phyloP scores from a whole-genome alignment of 2,797 vertebrate genomes.

The Poecilia gillii region DNA sequence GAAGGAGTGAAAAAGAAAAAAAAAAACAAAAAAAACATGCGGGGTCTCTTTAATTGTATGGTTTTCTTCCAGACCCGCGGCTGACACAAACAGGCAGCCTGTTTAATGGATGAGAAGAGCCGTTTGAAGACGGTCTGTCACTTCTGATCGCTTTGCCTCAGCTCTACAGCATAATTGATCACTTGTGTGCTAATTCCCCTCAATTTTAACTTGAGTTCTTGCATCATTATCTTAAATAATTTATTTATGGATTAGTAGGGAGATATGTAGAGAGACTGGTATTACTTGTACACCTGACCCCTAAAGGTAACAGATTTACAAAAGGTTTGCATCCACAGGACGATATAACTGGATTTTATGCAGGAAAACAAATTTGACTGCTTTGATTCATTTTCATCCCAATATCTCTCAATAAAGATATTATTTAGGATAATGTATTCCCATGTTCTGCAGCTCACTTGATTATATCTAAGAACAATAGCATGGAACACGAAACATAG shows the following conservation, averaged over 20 bases:
- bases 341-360: background rate
- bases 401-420: slow-evolving; percentile 76
- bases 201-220: slow-evolving; percentile 60
- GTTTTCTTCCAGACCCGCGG: slow-evolving; percentile 78
- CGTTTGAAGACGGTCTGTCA: slow-evolving; percentile 79
- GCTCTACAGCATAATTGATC: slow-evolving; percentile 79
- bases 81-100: slow-evolving; percentile 81
- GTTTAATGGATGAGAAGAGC: slow-evolving; percentile 83
- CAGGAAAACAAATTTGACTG: slow-evolving; percentile 37
- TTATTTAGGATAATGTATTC: slow-evolving; percentile 85
- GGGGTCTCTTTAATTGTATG: slow-evolving; percentile 82
- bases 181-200: slow-evolving; percentile 71
- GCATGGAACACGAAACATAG: slow-evolving; percentile 80
- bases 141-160: slow-evolving; percentile 79
- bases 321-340: background rate
- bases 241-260: slow-evolving; percentile 52
- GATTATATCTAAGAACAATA: slow-evolving; percentile 81
- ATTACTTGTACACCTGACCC: slow-evolving; percentile 23
- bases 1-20: slow-evolving; percentile 19
- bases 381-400: slow-evolving; percentile 70
- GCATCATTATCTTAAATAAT: slow-evolving; percentile 64
- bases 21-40: slow-evolving; percentile 69
- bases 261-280: background rate
- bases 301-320: slow-evolving; percentile 35
- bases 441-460: slow-evolving; percentile 67